A percentile compares a stretch with the other conserved stretches of the same genome.
These are phyloP conservation scores for Tortricodes alternella DNA, from an alignment of 2,888 invertebrate genomes.

Conservation along the genomic window DNA sequence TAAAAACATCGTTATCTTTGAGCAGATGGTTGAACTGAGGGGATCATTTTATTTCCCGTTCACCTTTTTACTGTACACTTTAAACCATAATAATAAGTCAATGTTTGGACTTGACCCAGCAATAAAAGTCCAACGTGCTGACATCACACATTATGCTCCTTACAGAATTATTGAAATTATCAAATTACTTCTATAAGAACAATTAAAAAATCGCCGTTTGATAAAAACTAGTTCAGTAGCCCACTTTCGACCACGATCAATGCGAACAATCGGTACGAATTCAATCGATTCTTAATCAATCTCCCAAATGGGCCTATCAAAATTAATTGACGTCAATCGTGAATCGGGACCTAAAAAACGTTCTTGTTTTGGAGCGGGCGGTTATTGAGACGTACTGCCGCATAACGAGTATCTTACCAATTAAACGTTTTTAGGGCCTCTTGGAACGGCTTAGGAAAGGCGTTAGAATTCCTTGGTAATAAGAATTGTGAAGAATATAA, in stretches of 20 bases:
- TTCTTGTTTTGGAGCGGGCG: conserved; percentile 39
- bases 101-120: too few species aligned
- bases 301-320: conserved; percentile 69
- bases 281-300: conserved; percentile 70
- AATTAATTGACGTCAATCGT: conserved; percentile 72
- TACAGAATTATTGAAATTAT: not conserved
- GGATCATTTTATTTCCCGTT: too few species aligned
- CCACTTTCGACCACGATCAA: conserved; percentile 25
- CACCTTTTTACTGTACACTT: too few species aligned
- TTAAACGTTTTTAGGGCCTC: conserved; percentile 36
- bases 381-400: conserved; percentile 39
- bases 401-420: conserved; percentile 43
- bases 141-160: not conserved
- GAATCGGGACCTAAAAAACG: conserved; percentile 52
- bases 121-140: too few species aligned
- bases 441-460: conserved; percentile 9
- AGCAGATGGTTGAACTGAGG: too few species aligned
- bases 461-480: too few species aligned
- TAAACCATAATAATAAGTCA: too few species aligned
- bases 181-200: not conserved
- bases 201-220: conserved; percentile 20
- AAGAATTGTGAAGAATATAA: too few species aligned
- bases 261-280: conserved; percentile 29
- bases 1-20: too few species aligned
- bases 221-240: conserved; percentile 29